Conservation (phyloP, 1,140 invertebrate species). For the Nasonia vitripennis region DNA sequence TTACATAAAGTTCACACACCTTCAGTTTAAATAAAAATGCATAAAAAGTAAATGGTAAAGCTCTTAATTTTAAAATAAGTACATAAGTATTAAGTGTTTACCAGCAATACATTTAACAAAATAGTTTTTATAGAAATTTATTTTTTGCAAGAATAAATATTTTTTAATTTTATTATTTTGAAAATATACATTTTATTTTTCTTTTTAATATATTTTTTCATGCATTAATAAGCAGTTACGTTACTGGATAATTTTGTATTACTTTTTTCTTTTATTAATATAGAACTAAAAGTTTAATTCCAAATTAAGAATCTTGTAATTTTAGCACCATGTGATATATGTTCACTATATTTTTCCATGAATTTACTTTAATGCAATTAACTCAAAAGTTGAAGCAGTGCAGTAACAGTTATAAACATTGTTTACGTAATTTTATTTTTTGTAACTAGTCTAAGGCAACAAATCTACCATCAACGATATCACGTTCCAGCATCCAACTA, state of each 20-base stretch:
- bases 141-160: conserved; percentile 2
- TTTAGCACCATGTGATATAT: conserved; percentile 27
- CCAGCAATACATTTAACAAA: background rate
- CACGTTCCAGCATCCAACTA: conserved; percentile 18
- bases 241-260: background rate
- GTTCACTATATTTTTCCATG: background rate
- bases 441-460: conserved; percentile 45
- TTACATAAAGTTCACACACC: background rate
- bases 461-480: conserved; percentile 33
- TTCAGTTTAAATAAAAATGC: background rate
- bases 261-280: background rate
- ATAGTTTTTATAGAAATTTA: background rate
- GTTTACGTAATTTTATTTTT: conserved; percentile 37
- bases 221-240: background rate
- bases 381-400: conserved; percentile 39
- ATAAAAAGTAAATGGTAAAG: background rate
- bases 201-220: conserved; percentile 5
- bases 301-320: background rate
- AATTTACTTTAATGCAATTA: conserved; percentile 18
- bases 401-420: conserved; percentile 46
- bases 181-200: background rate
- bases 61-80: conserved; percentile 13
- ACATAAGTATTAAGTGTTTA: conserved; percentile 16
- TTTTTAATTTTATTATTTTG: conserved; percentile 3
- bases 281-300: background rate